Percentiles rank a stretch among this genome's conserved stretches.
These are phyloP conservation scores for Promerops cafer DNA, from an alignment of 2,113 vertebrate species.

Conservation along the genomic window DNA sequence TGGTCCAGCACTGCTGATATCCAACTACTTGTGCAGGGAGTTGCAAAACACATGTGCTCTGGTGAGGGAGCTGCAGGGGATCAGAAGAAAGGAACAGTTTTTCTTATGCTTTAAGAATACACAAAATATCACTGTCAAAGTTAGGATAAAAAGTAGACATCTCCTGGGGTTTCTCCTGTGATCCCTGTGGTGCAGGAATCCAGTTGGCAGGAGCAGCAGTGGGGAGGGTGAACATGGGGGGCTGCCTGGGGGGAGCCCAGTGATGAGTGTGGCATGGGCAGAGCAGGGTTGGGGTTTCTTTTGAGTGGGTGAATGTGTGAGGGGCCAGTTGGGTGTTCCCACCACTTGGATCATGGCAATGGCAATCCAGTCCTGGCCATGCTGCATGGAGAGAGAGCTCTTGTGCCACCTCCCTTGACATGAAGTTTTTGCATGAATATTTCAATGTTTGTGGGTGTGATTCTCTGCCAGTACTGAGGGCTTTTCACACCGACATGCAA, in stretches of 20 bases:
- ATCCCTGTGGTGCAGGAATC: accelerated
- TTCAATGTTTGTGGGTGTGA: accelerated
- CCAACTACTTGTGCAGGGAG: neutral
- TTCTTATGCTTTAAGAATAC: neutral
- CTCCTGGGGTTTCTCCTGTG: neutral
- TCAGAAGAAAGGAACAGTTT: neutral
- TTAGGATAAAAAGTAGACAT: neutral
- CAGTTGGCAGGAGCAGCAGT: neutral
- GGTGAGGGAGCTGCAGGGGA: neutral
- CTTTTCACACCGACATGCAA: neutral
- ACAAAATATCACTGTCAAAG: neutral
- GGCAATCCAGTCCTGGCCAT: neutral
- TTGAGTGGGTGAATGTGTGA: neutral
- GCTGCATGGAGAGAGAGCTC: neutral
- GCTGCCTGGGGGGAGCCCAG: neutral
- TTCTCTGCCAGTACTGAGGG: neutral
- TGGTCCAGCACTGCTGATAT: neutral
- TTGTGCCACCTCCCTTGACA: neutral
- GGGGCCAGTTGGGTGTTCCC: neutral
- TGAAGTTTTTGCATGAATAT: neutral
- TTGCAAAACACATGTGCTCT: neutral
- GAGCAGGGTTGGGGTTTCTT: neutral
- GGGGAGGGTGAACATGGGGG: neutral
- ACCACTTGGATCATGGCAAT: neutral
- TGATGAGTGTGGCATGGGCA: accelerated